phyloP scores from a whole-genome alignment of 2,888 invertebrate genomes.

The Spisula solida region DNA sequence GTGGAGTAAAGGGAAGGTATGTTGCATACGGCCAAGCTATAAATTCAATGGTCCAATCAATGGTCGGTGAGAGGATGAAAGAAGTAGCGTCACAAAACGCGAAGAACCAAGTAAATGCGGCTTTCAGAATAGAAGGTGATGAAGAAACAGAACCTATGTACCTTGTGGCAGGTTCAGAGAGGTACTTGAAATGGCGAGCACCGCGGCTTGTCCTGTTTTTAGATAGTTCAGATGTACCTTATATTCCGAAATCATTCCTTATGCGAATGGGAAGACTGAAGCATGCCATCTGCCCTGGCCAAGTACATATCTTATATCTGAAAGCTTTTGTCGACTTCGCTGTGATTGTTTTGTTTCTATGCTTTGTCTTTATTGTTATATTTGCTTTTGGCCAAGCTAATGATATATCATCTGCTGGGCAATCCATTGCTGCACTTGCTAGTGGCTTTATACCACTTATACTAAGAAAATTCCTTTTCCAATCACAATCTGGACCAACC shows the following conservation, averaged over 20 bases:
- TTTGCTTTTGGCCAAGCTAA: conserved; percentile 64
- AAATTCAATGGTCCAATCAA: conserved; percentile 40
- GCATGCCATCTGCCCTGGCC: conserved; percentile 56
- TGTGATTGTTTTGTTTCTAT: conserved; percentile 52
- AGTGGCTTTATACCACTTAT: conserved; percentile 64
- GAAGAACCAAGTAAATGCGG: conserved; percentile 51
- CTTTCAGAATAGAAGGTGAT: conserved; percentile 33
- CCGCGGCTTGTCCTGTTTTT: conserved; percentile 54
- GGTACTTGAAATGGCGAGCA: conserved; percentile 52
- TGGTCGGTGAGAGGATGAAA: conserved; percentile 47
- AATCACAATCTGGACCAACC: conserved; percentile 29
- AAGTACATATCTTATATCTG: conserved; percentile 51
- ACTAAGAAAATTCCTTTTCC: conserved; percentile 58
- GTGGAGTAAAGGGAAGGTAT: conserved; percentile 47
- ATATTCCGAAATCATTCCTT: conserved; percentile 56
- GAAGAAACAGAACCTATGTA: conserved; percentile 21
- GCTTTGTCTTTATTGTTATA: conserved; percentile 60
- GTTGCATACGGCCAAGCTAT: conserved; percentile 42
- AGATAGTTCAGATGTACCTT: conserved; percentile 53
- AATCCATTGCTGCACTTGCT: conserved; percentile 56
- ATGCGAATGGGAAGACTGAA: conserved; percentile 50
- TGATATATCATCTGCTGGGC: conserved; percentile 54
- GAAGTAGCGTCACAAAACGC: conserved; percentile 31
- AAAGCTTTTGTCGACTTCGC: conserved; percentile 55
- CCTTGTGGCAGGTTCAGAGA: conserved; percentile 31